phyloP scores from a whole-genome alignment of 2,888 invertebrate genomes.

The Gymnocheta viridis region DNA sequence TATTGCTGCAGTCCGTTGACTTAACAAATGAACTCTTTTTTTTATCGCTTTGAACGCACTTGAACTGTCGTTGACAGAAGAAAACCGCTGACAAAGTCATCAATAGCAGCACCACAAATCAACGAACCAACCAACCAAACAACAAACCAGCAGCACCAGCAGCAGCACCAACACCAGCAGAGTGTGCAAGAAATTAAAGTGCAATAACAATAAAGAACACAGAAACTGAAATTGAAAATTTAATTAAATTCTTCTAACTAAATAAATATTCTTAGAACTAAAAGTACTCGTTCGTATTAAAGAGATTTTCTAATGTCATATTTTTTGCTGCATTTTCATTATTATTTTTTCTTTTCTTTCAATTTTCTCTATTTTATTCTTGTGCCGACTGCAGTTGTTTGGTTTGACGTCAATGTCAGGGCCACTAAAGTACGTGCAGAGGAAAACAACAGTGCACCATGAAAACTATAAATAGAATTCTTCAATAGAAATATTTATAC shows the following conservation, averaged over 20 bases:
- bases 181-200: constrained; percentile 2
- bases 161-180: not conserved
- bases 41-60: constrained; percentile 67
- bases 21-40: constrained; percentile 26
- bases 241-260: constrained; percentile 16
- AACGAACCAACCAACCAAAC: not conserved
- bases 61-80: constrained; percentile 64
- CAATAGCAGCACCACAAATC: not conserved
- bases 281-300: too few species aligned
- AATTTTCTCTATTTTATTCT: not conserved
- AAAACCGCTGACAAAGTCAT: constrained; percentile 31
- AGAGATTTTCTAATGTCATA: constrained; percentile 22
- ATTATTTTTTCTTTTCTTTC: not conserved
- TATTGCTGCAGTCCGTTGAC: constrained; percentile 41
- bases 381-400: constrained; percentile 5
- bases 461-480: constrained; percentile 56
- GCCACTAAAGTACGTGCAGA: constrained; percentile 24
- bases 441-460: constrained; percentile 9
- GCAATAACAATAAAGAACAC: constrained; percentile 26
- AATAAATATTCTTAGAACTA: constrained; percentile 13
- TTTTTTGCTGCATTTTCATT: constrained; percentile 19
- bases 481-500: constrained; percentile 13
- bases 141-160: not conserved
- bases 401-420: constrained; percentile 69
- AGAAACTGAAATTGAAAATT: constrained; percentile 23